Percentiles rank a stretch among this genome's conserved stretches.
These are phyloP conservation scores for Periophthalmodon schlosseri DNA, from an alignment of 2,113 vertebrate species.

Conservation along the genomic window DNA sequence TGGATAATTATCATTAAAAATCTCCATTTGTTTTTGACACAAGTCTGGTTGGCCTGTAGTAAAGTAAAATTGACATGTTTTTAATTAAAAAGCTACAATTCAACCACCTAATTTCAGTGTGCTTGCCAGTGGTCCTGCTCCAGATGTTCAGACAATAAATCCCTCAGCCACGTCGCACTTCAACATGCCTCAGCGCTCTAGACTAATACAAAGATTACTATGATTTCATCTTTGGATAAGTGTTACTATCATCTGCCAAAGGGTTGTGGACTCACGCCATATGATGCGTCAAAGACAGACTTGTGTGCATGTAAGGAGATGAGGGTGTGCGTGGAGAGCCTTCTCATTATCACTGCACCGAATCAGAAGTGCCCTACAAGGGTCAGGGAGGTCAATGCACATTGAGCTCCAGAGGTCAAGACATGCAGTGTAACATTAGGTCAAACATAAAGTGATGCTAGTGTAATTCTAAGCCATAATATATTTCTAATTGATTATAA, in stretches of 20 bases:
- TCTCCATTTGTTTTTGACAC: too few species aligned
- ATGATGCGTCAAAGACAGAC: not conserved
- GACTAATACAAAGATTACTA: not conserved
- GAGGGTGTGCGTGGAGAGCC: slow-evolving; percentile 16
- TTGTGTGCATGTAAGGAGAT: not conserved
- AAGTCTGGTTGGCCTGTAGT: not conserved
- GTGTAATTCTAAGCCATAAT: too few species aligned
- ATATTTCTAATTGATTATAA: too few species aligned
- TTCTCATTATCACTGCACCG: slow-evolving; percentile 11
- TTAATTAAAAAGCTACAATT: not conserved
- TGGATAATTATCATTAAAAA: too few species aligned
- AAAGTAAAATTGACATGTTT: not conserved
- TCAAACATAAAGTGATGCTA: too few species aligned
- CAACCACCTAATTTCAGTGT: too few species aligned
- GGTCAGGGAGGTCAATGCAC: not conserved
- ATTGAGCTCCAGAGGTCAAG: not conserved
- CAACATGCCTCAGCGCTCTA: slow-evolving; percentile 13
- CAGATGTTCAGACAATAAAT: slow-evolving; percentile 69
- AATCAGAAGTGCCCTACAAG: slow-evolving; percentile 8
- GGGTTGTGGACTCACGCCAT: too few species aligned
- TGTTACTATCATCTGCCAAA: not conserved
- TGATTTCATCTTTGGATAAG: not conserved
- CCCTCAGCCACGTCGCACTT: slow-evolving; percentile 42
- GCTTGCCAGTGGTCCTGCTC: slow-evolving; percentile 26
- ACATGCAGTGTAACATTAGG: not conserved